Evolutionary conservation across 2,888 invertebrate genomes (phyloP).

Genomic region (Lithophane leautieri): DNA sequence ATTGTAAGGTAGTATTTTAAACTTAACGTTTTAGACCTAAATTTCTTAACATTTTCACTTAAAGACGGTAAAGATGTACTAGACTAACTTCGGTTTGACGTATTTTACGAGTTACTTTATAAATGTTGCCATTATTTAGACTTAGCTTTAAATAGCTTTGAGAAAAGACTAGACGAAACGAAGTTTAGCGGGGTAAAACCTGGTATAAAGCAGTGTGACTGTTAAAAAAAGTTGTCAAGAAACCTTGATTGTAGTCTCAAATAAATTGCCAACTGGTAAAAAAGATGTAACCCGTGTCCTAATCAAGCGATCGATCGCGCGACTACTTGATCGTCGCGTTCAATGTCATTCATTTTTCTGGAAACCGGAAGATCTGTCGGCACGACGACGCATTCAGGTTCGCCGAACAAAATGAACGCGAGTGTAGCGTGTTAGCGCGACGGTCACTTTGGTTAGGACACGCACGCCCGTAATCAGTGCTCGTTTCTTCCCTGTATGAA

Average conservation of each 20-base stretch:
- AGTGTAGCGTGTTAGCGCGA: too few species aligned
- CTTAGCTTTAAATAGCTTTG: neutral
- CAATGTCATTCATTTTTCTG: too few species aligned
- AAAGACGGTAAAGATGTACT: neutral
- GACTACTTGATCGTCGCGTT: too few species aligned
- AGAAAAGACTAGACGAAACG: neutral
- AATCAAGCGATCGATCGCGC: too few species aligned
- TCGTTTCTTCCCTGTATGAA: too few species aligned
- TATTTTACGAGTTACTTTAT: neutral
- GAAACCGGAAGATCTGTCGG: too few species aligned
- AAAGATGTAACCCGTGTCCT: neutral
- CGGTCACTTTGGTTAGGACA: too few species aligned
- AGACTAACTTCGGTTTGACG: neutral
- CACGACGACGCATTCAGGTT: too few species aligned
- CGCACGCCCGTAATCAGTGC: neutral
- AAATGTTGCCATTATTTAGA: neutral
- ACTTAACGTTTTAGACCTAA: conserved; percentile 17
- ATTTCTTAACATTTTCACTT: conserved; percentile 19
- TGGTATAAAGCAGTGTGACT: neutral
- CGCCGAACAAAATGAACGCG: too few species aligned
- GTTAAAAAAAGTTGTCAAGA: neutral
- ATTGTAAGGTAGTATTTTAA: conserved; percentile 12
- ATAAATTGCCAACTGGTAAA: neutral
- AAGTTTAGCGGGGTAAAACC: neutral
- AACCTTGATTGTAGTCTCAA: neutral